Evolutionary conservation across 2,888 invertebrate species (phyloP).

Genomic region (Autographa pulchrina): DNA sequence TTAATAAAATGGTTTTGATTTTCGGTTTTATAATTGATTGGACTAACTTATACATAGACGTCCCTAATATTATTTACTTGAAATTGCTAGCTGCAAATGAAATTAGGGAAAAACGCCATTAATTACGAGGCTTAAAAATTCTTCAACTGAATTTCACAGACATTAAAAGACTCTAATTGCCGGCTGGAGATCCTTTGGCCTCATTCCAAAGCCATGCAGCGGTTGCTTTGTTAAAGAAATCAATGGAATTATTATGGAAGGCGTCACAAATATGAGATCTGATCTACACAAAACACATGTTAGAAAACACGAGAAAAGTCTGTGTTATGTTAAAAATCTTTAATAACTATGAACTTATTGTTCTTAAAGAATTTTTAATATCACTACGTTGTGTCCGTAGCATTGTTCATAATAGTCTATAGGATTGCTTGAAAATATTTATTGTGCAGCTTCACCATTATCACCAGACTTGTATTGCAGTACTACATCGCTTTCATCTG

Average conservation of each 20-base stretch:
- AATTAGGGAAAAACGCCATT: conserved; percentile 34
- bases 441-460: background rate
- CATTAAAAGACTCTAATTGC: conserved; percentile 63
- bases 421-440: conserved; percentile 9
- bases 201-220: conserved; percentile 60
- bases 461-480: background rate
- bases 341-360: background rate
- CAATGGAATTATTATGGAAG: conserved; percentile 45
- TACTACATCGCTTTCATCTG: background rate
- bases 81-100: conserved; percentile 31
- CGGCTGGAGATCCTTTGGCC: conserved; percentile 59
- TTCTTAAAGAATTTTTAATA: conserved; percentile 2
- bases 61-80: conserved; percentile 10
- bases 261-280: background rate
- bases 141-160: conserved; percentile 39
- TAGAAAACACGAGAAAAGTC: background rate
- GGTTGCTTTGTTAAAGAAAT: conserved; percentile 31
- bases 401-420: background rate
- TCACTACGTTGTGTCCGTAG: background rate
- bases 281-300: background rate
- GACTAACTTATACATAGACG: background rate
- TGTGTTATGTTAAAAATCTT: background rate
- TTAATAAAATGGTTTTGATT: too few relatives aligned
- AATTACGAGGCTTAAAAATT: conserved; percentile 34
- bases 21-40: too few relatives aligned